Conservation (phyloP, 1,140 invertebrate genomes). For the Trypoxylus dichotomus region DNA sequence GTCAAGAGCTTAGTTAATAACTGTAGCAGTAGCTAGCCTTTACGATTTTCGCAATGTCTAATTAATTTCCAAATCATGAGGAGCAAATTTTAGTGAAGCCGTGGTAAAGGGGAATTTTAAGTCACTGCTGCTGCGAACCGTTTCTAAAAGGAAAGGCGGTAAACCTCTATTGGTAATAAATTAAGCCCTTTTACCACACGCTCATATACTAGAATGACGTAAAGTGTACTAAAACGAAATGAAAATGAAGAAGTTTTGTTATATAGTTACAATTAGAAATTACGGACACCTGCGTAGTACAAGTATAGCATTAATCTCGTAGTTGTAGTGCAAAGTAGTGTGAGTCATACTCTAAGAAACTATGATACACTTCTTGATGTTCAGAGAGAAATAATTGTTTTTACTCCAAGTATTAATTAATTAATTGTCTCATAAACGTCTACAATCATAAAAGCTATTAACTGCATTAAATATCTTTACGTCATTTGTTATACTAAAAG, state of each 20-base stretch:
- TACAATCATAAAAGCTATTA: too few relatives aligned
- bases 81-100: background rate
- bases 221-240: background rate
- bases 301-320: too few relatives aligned
- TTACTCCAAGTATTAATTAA: too few relatives aligned
- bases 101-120: background rate
- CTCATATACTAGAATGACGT: background rate
- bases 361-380: too few relatives aligned
- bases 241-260: background rate
- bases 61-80: constrained; percentile 15
- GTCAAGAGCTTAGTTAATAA: background rate
- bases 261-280: too few relatives aligned
- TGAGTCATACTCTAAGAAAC: too few relatives aligned
- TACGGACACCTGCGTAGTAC: too few relatives aligned
- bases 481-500: too few relatives aligned
- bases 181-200: constrained; percentile 4
- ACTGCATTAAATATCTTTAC: too few relatives aligned
- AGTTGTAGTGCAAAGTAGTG: too few relatives aligned
- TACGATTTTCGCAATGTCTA: background rate
- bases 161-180: background rate
- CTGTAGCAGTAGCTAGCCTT: background rate
- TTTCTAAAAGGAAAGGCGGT: background rate
- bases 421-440: too few relatives aligned
- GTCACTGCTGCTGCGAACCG: background rate
- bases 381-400: too few relatives aligned